Conservation (phyloP, 1,140 invertebrate species). For the Nomia melanderi region DNA sequence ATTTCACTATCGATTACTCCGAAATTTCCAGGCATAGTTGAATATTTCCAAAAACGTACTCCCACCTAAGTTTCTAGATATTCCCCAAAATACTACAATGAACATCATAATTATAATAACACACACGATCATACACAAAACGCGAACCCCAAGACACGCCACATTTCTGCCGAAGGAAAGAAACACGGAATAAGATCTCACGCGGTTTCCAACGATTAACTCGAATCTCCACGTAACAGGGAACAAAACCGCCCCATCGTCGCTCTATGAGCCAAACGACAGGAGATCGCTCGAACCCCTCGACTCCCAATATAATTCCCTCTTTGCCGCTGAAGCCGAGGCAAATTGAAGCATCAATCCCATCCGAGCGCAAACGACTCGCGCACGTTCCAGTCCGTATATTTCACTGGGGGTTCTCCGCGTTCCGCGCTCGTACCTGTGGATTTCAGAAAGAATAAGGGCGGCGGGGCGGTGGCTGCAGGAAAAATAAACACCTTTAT, state of each 20-base stretch:
- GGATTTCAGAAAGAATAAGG: constrained; percentile 30
- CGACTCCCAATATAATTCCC: constrained; percentile 15
- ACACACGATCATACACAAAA: too few species aligned
- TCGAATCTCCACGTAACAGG: background rate
- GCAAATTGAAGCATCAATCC: background rate
- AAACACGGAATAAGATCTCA: too few species aligned
- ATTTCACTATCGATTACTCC: too few species aligned
- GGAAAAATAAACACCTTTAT: constrained; percentile 62
- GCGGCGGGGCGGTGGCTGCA: background rate
- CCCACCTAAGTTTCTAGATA: too few species aligned
- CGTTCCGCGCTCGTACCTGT: background rate
- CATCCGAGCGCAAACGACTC: background rate
- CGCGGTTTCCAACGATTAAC: too few species aligned
- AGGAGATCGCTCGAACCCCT: constrained; percentile 9
- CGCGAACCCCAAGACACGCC: too few species aligned
- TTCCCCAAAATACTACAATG: too few species aligned
- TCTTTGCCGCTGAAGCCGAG: background rate
- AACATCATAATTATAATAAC: too few species aligned
- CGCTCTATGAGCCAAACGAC: background rate
- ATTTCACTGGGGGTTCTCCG: background rate
- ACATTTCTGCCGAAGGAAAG: too few species aligned
- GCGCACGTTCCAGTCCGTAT: background rate
- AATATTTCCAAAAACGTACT: too few species aligned
- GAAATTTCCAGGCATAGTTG: too few species aligned
- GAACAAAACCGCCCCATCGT: constrained; percentile 4